phyloP scores from a whole-genome alignment of 2,888 invertebrate species.

The Apotomis betuletana region DNA sequence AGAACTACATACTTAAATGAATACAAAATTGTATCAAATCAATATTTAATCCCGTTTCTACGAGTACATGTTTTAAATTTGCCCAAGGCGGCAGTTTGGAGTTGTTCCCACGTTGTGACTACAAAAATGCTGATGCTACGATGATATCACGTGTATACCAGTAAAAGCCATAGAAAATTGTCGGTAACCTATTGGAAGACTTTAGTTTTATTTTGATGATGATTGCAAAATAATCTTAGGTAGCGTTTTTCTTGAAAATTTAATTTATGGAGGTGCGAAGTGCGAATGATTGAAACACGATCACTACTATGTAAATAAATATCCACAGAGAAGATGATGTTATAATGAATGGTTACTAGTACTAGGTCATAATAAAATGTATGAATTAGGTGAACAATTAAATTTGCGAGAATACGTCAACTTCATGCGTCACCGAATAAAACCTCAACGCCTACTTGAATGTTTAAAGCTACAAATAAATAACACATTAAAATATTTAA shows the following conservation, averaged over 20 bases:
- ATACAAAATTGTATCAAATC: conserved; percentile 5
- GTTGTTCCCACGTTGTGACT: conserved; percentile 62
- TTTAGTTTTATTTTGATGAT: conserved; percentile 66
- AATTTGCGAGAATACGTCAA: background rate
- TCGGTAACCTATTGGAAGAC: conserved; percentile 80
- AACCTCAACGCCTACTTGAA: conserved; percentile 8
- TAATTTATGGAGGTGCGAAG: conserved; percentile 14
- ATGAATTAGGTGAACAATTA: conserved; percentile 30
- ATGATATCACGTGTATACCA: conserved; percentile 40
- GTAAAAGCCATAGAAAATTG: conserved; percentile 56
- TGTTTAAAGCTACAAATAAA: conserved; percentile 81
- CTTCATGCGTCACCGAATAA: conserved; percentile 3
- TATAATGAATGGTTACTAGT: conserved; percentile 65
- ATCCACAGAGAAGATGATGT: conserved; percentile 55
- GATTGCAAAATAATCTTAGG: conserved; percentile 14
- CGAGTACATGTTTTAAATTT: conserved; percentile 3
- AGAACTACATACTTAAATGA: conserved; percentile 29
- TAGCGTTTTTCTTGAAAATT: conserved; percentile 39
- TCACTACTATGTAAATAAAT: background rate
- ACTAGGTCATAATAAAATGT: conserved; percentile 44
- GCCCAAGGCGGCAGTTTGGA: conserved; percentile 36
- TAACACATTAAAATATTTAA: conserved; percentile 83
- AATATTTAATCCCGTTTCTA: conserved; percentile 2
- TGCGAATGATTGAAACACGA: conserved; percentile 15
- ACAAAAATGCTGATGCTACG: conserved; percentile 3